phyloP scores from a whole-genome alignment of 2,113 vertebrate genomes.

The Sorex fumeus region DNA sequence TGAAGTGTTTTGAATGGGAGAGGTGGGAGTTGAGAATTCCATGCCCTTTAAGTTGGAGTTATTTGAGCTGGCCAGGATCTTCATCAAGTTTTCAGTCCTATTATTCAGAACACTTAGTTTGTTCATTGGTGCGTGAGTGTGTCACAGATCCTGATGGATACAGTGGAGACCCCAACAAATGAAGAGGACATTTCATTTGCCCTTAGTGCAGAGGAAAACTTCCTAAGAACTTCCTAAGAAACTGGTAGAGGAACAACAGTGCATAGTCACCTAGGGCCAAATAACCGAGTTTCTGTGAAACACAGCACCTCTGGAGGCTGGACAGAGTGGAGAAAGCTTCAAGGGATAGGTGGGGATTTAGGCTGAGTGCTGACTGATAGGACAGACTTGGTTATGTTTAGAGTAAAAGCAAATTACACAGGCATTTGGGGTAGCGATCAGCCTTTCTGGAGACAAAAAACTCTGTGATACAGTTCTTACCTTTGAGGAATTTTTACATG shows the following conservation, averaged over 20 bases:
- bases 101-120: constrained; percentile 3
- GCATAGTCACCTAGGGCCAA: background rate
- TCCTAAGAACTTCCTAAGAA: background rate
- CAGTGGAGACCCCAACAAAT: background rate
- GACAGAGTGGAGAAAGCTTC: background rate
- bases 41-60: background rate
- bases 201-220: background rate
- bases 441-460: background rate
- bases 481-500: background rate
- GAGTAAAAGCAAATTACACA: background rate
- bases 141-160: background rate
- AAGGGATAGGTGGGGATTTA: background rate
- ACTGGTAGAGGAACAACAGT: background rate
- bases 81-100: background rate
- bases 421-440: background rate
- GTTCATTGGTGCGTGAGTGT: background rate
- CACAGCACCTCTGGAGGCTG: background rate
- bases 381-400: background rate
- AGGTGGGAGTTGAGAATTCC: background rate
- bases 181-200: background rate
- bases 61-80: background rate
- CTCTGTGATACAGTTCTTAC: background rate
- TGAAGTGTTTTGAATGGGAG: background rate
- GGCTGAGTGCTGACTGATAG: background rate
- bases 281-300: background rate